These are phyloP conservation scores for Brachynemurus nebulosus DNA, from an alignment of 2,888 invertebrate genomes.

Conservation along the genomic window DNA sequence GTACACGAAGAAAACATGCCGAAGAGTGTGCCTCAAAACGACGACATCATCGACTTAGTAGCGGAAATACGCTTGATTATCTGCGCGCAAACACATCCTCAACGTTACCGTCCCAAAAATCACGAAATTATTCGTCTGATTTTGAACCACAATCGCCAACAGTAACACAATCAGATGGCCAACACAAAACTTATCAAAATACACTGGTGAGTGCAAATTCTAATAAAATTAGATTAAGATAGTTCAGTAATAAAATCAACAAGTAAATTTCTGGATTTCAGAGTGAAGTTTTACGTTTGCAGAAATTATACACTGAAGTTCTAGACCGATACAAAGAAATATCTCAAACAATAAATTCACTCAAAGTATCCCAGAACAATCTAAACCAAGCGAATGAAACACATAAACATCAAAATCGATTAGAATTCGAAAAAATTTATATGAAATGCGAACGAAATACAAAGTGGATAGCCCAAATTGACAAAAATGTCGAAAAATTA, in stretches of 20 bases:
- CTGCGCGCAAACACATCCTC: background rate
- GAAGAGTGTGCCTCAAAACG: constrained; percentile 31
- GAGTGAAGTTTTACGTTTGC: constrained; percentile 1
- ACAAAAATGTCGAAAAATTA: constrained; percentile 12
- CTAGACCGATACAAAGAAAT: background rate
- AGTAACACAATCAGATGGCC: too few species aligned
- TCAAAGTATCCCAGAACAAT: background rate
- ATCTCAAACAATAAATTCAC: background rate
- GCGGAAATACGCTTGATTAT: background rate
- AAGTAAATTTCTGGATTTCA: background rate
- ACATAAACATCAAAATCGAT: background rate
- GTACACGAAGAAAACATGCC: constrained; percentile 43
- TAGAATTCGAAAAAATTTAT: constrained; percentile 11
- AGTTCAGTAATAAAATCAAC: background rate
- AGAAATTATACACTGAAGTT: background rate
- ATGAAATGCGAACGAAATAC: constrained; percentile 9
- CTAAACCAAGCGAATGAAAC: background rate
- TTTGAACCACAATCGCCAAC: too few species aligned
- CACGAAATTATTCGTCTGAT: too few species aligned
- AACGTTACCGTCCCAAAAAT: background rate
- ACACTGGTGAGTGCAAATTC: too few species aligned
- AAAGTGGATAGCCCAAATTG: constrained; percentile 12
- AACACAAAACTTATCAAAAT: too few species aligned
- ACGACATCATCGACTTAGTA: constrained; percentile 15
- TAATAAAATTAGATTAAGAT: background rate